Percentiles rank a stretch among this genome's conserved stretches.
Conservation (phyloP, 2,888 invertebrate genomes). For the Aphidoletes aphidimyza region DNA sequence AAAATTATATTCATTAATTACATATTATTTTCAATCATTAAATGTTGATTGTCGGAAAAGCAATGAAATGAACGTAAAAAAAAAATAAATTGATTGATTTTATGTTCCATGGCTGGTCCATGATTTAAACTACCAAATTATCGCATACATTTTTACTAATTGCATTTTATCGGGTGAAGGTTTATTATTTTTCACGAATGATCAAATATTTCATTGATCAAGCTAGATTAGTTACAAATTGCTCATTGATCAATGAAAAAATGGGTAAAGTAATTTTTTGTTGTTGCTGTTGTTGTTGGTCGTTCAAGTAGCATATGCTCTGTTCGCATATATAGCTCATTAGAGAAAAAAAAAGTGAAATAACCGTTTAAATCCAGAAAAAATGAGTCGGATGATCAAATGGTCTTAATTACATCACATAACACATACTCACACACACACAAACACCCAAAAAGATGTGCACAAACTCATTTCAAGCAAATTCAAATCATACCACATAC, state of each 20-base stretch:
- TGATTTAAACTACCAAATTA: constrained; percentile 10
- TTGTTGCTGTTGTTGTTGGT: not conserved
- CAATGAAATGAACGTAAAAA: not conserved
- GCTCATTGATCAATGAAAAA: constrained; percentile 9
- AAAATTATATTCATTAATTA: no score
- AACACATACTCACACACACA: not conserved
- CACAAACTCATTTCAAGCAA: no score
- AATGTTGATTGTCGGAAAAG: no score
- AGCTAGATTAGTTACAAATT: not conserved
- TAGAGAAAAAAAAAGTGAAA: not conserved
- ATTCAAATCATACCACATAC: no score
- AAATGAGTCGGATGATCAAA: not conserved
- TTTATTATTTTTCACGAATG: not conserved
- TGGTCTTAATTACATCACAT: not conserved
- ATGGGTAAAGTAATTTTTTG: no score
- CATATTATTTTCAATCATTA: no score
- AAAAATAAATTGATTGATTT: not conserved
- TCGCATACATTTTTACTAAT: not conserved
- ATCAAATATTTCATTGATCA: constrained; percentile 14
- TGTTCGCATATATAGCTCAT: not conserved
- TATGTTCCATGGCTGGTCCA: not conserved
- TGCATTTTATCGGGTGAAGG: constrained; percentile 3
- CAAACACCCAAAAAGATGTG: not conserved
- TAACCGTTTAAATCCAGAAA: not conserved
- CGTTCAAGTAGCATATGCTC: not conserved